Evolutionary conservation across 2,888 invertebrate species (phyloP).

Genomic region (Campoletis raptor): DNA sequence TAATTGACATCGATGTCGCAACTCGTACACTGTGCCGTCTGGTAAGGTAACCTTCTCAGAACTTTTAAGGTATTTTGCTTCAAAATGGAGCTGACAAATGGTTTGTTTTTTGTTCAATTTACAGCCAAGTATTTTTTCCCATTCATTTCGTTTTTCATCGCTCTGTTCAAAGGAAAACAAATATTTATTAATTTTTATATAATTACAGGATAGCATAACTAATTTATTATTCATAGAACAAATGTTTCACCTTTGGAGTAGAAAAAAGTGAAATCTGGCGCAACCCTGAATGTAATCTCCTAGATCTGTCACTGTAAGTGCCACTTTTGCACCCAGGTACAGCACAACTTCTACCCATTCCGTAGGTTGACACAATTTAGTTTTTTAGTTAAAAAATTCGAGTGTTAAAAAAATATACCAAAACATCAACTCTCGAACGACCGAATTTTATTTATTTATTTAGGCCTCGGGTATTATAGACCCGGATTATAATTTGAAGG

Average conservation of each 20-base stretch:
- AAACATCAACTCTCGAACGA: no score
- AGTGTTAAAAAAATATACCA: no score
- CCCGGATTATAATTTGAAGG: no score
- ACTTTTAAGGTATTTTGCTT: not conserved
- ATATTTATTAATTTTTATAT: not conserved
- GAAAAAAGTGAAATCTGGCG: not conserved
- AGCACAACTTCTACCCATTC: not conserved
- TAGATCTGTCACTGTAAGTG: not conserved
- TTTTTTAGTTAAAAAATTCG: no score
- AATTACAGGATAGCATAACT: not conserved
- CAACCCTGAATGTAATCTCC: not conserved
- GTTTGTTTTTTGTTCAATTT: not conserved
- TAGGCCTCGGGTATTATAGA: no score
- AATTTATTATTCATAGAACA: no score
- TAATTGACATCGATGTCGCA: not conserved
- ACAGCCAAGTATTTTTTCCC: slow-evolving; percentile 22
- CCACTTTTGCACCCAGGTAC: not conserved
- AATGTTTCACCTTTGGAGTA: not conserved
- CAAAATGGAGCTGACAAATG: slow-evolving; percentile 26
- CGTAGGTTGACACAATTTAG: not conserved
- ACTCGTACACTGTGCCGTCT: slow-evolving; percentile 2
- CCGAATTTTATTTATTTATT: no score
- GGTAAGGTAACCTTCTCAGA: slow-evolving; percentile 1
- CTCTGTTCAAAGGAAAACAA: not conserved
- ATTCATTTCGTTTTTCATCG: not conserved